A percentile compares a stretch with the other conserved stretches of the same genome.
These are phyloP conservation scores for Fratercula arctica DNA, from an alignment of 2,797 vertebrate species.

Conservation along the genomic window DNA sequence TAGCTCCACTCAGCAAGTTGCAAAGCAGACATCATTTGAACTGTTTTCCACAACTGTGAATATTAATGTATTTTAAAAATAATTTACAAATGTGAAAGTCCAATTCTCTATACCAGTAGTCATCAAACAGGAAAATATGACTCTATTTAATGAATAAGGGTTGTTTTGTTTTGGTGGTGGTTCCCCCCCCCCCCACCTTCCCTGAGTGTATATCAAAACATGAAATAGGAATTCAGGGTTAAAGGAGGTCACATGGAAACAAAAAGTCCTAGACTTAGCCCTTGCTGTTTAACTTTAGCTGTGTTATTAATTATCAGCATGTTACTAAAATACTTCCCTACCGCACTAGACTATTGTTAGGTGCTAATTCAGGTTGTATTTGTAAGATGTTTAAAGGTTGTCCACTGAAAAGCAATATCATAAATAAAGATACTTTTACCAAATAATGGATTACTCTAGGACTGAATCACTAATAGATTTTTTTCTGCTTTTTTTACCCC, in stretches of 20 bases:
- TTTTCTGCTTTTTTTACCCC: rapidly evolving
- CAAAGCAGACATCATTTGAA: not conserved
- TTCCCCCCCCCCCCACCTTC: too few relatives aligned
- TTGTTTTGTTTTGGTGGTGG: not conserved
- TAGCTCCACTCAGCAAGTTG: not conserved
- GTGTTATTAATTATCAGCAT: not conserved
- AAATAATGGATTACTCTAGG: not conserved
- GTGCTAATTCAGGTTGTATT: not conserved
- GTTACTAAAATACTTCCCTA: not conserved
- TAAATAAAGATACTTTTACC: not conserved
- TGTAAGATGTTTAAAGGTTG: not conserved
- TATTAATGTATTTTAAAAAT: not conserved
- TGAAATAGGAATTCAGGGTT: not conserved
- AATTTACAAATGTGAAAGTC: not conserved
- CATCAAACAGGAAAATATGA: not conserved
- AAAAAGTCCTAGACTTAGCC: not conserved
- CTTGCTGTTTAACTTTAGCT: not conserved
- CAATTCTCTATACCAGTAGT: not conserved
- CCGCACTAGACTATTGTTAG: not conserved
- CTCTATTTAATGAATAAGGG: not conserved
- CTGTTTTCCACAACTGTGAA: not conserved
- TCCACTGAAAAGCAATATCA: not conserved
- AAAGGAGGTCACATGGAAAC: not conserved
- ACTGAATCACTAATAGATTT: not conserved
- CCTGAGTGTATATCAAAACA: not conserved